Conservation (phyloP, 2,797 vertebrate genomes). For the Buphagus erythrorhynchus region DNA sequence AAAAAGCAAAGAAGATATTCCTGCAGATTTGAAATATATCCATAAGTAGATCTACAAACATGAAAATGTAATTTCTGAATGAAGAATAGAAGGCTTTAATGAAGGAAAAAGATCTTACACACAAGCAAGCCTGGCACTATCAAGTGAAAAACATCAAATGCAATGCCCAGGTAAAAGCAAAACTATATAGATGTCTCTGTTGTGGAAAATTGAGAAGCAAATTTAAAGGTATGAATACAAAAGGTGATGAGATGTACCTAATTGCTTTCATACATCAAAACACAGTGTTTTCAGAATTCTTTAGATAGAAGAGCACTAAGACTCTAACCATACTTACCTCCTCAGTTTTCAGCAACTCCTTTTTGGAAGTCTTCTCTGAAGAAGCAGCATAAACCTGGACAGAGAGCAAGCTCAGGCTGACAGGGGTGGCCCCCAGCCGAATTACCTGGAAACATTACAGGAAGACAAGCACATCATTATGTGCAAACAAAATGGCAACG, state of each 20-base stretch:
- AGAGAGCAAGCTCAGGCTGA: slow-evolving; percentile 77
- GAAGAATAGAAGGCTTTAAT: background rate
- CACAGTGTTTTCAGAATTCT: background rate
- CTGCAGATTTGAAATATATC: background rate
- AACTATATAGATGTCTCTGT: background rate
- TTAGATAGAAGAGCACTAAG: background rate
- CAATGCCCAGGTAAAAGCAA: background rate
- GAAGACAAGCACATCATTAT: background rate
- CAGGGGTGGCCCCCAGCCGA: slow-evolving; percentile 76
- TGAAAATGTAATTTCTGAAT: background rate
- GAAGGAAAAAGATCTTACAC: background rate
- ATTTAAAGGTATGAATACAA: background rate
- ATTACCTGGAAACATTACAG: slow-evolving; percentile 78
- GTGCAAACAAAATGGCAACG: background rate
- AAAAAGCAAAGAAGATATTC: background rate
- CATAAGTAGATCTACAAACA: background rate
- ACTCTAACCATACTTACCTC: slow-evolving; percentile 78
- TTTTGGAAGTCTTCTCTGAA: slow-evolving; percentile 75
- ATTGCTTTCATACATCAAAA: background rate
- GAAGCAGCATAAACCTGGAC: slow-evolving; percentile 82
- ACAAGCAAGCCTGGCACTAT: background rate
- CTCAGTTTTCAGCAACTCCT: slow-evolving; percentile 78
- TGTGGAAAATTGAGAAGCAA: background rate
- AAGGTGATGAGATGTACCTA: background rate
- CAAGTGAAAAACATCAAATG: background rate